Conservation (phyloP, 2,113 vertebrate species). For the Felis chaus region DNA sequence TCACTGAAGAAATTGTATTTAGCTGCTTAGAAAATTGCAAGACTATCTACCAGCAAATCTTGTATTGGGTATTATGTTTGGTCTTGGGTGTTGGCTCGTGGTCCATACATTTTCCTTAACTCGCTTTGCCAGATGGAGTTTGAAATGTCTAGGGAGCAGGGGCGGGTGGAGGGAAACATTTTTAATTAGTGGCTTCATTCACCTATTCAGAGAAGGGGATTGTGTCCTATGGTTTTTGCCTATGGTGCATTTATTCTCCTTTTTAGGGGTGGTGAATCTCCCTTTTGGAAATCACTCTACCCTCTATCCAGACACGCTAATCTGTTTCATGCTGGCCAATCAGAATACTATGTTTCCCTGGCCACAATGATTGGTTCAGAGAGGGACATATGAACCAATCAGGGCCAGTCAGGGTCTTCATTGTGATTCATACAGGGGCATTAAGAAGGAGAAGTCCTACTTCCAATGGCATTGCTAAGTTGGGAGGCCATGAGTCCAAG, state of each 20-base stretch:
- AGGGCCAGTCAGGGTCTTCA: not conserved
- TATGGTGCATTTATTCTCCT: not conserved
- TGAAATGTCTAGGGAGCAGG: not conserved
- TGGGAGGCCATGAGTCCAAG: not conserved
- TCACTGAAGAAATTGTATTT: constrained; percentile 43
- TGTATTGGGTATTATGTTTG: not conserved
- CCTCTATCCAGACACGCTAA: not conserved
- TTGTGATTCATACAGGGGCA: not conserved
- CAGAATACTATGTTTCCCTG: not conserved
- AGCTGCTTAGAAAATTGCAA: constrained; percentile 24
- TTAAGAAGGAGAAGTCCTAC: not conserved
- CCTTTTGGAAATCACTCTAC: not conserved
- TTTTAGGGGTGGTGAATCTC: not conserved
- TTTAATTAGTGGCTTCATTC: not conserved
- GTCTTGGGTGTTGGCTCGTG: not conserved
- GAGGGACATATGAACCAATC: not conserved
- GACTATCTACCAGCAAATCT: not conserved
- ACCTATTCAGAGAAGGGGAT: not conserved
- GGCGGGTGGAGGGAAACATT: not conserved
- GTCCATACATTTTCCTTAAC: not conserved
- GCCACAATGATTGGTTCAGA: not conserved
- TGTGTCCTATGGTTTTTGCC: not conserved
- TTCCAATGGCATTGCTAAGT: not conserved
- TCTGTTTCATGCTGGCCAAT: not conserved
- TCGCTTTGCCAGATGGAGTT: not conserved